Evolutionary conservation across 30 jellyfish, hydroid and myxozoan genomes (phyloP).

Genomic region (Turritopsis rubra): DNA sequence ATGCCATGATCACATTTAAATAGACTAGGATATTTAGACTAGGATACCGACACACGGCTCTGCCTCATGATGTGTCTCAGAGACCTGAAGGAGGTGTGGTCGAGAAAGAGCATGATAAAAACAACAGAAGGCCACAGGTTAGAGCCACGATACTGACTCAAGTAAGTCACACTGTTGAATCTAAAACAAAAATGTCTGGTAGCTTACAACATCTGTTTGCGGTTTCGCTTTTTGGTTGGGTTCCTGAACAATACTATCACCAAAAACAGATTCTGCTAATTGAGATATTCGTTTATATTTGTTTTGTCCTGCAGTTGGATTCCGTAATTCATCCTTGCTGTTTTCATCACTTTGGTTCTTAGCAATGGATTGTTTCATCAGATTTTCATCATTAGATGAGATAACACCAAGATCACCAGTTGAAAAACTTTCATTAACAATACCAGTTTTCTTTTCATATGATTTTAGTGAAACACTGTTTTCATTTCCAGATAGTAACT

Average conservation of each 20-base stretch:
- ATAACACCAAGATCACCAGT: background rate
- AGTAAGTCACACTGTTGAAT: no score
- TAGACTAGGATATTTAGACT: no score
- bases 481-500: background rate
- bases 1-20: no score
- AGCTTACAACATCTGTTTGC: background rate
- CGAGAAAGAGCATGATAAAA: no score
- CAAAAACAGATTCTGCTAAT: constrained; percentile 77
- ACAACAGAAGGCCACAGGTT: no score
- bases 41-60: no score
- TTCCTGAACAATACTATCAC: constrained; percentile 58
- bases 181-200: no score
- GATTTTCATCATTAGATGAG: constrained; percentile 1
- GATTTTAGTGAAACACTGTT: background rate
- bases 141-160: no score
- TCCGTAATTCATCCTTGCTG: background rate
- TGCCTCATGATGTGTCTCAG: no score
- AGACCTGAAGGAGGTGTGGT: no score
- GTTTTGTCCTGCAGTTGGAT: constrained; percentile 17
- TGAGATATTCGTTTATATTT: constrained; percentile 16
- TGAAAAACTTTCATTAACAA: constrained; percentile 1
- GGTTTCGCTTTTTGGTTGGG: constrained; percentile 33
- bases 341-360: background rate
- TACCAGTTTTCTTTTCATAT: background rate
- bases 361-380: background rate